These are phyloP conservation scores for Pogona vitticeps DNA, from an alignment of 2,113 vertebrate species.

Conservation along the genomic window DNA sequence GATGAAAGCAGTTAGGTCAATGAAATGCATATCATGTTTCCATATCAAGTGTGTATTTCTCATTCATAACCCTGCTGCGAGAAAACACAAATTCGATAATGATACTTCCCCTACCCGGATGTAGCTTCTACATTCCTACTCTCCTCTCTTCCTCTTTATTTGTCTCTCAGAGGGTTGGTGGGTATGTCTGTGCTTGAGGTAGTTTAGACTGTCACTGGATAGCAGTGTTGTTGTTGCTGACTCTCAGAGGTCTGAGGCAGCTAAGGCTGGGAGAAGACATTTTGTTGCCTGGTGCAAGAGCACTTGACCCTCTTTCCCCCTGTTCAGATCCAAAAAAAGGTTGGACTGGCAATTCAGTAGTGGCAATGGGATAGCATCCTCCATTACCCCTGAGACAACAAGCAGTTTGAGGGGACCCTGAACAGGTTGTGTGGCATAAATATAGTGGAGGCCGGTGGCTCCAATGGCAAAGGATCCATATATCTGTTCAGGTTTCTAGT, in stretches of 20 bases:
- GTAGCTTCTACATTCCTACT: neutral
- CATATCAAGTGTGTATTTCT: neutral
- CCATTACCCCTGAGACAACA: neutral
- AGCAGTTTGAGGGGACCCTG: too few species aligned
- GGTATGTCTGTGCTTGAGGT: neutral
- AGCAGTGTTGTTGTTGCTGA: neutral
- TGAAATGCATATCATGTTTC: neutral
- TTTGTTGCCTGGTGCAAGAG: neutral
- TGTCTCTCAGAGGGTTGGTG: neutral
- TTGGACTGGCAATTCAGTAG: neutral
- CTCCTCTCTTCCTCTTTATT: neutral
- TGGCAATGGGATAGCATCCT: neutral
- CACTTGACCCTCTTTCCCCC: neutral
- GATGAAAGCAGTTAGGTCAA: neutral
- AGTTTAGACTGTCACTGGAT: too few species aligned
- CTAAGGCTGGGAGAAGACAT: neutral
- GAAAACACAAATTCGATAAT: neutral
- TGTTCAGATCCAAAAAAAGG: neutral
- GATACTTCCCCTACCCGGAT: neutral
- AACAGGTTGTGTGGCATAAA: neutral
- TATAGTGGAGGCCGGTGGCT: too few species aligned
- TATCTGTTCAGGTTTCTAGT: too few species aligned
- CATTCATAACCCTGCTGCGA: neutral
- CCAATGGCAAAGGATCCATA: too few species aligned
- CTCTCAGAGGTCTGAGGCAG: neutral